Base-by-base conservation (phyloP, 2,797 vertebrate genomes). In the Apogon hyalosoma region DNA sequence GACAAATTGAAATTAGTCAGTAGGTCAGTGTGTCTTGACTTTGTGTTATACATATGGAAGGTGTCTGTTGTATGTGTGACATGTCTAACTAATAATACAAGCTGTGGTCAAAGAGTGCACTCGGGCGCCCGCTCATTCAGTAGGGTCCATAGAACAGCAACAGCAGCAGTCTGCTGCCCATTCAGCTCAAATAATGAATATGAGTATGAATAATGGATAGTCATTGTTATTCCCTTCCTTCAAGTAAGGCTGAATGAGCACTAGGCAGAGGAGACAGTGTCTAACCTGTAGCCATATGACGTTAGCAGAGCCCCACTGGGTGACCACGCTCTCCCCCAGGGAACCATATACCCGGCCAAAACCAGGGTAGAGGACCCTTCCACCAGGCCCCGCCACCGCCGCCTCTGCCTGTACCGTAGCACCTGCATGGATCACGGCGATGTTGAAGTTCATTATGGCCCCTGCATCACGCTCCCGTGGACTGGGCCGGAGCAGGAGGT, bases 361-460 rank as follows among this genome's bases (percentile, higher is more conserved):
- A 52, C 92, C 92, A 0, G 94, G 92, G 85, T 93, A 94, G 43
- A 93, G 89, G 79, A 94, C 93, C 88, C 90, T 86, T 61, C 93
- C 93, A 31, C 90, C 93, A 2, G 90, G 83, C 47, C 90, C 92
- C 0, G 93, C 86, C 63, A 89, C 90, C 6, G 92, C 91, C n/a
- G 91, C 92, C 73, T 94, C 94, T 0, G 92, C 85, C 75, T 93
- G 93, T 67, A 89, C 84, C 1, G 90, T 92, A 7, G 92, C 89
- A 41, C 93, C 93, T 0, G 93, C 93, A 24, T 95, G 93, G 65
- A 98, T 95, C 62, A 98, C 95, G 19, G 96, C 94, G 56, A 98
- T 96, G 90, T 98, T 98, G 82, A 96, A 94, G 94, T 96, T 95
- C 90, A 96, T 95, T 80, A 94, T 94, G 83, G 95, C 92, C 78